A percentile compares a stretch with the other conserved stretches of the same genome.
phyloP scores from a whole-genome alignment of 2,888 invertebrate genomes.

The Podabrus alpinus region DNA sequence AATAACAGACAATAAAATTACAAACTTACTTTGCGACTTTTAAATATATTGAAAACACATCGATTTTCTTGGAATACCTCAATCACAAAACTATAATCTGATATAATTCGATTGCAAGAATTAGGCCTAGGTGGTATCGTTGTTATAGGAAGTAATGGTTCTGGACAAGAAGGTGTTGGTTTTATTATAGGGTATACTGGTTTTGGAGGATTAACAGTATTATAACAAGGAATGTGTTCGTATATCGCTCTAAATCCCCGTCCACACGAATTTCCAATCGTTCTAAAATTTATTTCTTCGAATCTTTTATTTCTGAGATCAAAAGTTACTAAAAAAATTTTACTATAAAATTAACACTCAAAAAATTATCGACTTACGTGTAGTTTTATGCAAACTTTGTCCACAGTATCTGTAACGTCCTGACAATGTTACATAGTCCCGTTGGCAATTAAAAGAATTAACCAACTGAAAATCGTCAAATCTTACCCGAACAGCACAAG shows the following conservation, averaged over 20 bases:
- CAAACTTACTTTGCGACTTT: constrained; percentile 24
- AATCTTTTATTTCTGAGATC: constrained; percentile 43
- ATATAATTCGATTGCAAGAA: constrained; percentile 42
- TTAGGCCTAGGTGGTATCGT: constrained; percentile 7
- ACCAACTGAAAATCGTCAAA: constrained; percentile 57
- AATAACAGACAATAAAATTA: not conserved
- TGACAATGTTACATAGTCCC: constrained; percentile 54
- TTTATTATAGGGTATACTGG: constrained; percentile 8
- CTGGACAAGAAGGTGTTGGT: constrained; percentile 12
- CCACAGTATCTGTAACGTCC: constrained; percentile 54
- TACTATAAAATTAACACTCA: not conserved
- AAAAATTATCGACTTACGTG: constrained; percentile 46
- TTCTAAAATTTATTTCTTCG: constrained; percentile 52
- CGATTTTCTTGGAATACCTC: constrained; percentile 37
- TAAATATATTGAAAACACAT: constrained; percentile 37
- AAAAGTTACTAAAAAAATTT: constrained; percentile 45
- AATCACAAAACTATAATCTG: constrained; percentile 42
- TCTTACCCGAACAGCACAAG: constrained; percentile 52
- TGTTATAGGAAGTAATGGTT: constrained; percentile 2
- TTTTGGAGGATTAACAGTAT: constrained; percentile 1
- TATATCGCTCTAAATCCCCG: constrained; percentile 56
- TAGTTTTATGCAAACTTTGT: constrained; percentile 46
- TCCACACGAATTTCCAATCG: constrained; percentile 50
- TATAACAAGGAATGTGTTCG: constrained; percentile 51
- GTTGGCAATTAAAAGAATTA: constrained; percentile 51